Evolutionary conservation across 2,888 invertebrate species (phyloP).

Genomic region (Apomyelois bistriatella): DNA sequence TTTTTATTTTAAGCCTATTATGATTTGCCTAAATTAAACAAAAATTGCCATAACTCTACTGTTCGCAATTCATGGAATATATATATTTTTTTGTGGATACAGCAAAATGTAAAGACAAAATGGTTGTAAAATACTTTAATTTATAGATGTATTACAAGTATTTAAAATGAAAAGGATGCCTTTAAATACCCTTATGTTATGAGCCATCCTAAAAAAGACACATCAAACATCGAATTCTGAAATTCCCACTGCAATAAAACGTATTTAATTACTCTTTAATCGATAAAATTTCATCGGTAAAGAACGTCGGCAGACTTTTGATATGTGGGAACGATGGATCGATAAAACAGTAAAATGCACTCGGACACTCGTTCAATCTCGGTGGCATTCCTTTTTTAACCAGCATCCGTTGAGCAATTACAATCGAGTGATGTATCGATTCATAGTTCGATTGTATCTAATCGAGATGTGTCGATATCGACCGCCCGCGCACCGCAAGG

Average conservation of each 20-base stretch:
- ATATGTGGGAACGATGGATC: constrained; percentile 9
- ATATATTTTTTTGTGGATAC: too few species aligned
- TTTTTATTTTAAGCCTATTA: too few species aligned
- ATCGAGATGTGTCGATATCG: constrained; percentile 18
- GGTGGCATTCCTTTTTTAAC: constrained; percentile 33
- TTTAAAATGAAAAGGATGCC: too few species aligned
- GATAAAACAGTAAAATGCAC: constrained; percentile 9
- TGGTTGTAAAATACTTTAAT: too few species aligned
- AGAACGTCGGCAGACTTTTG: background rate
- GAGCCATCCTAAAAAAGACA: background rate
- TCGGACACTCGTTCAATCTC: constrained; percentile 21
- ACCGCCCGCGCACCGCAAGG: background rate
- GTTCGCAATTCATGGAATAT: too few species aligned
- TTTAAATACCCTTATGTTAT: too few species aligned
- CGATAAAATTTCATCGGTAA: constrained; percentile 1
- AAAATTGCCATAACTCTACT: too few species aligned
- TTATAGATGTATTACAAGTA: too few species aligned
- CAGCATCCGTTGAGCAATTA: constrained; percentile 38
- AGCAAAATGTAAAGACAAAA: too few species aligned
- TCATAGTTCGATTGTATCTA: constrained; percentile 28
- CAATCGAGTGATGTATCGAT: constrained; percentile 37
- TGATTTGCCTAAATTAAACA: too few species aligned
- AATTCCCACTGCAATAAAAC: background rate
- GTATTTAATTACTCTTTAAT: constrained; percentile 1
- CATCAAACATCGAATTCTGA: background rate